Base-by-base conservation (phyloP, 2,113 vertebrate genomes). In the Speoplatyrhinus poulsoni region DNA sequence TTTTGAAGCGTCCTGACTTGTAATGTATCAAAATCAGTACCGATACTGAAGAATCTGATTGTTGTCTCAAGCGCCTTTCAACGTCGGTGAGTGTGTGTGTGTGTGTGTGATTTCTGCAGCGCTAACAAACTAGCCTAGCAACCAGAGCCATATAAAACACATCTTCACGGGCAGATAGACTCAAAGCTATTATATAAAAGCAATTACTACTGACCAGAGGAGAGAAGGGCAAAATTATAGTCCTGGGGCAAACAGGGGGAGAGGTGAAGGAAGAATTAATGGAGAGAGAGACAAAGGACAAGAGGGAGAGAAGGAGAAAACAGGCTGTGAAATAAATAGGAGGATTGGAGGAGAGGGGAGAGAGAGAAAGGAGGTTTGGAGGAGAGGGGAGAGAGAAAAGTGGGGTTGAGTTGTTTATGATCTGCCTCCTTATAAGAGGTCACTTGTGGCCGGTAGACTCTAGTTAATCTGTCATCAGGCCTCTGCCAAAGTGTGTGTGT, bases 401-500 rank as follows among this genome's bases (percentile, higher is more conserved):
- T 1, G 52, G 8, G 36, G 64, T 67, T 63, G 76, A 79, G 73
- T 77, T 88, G 87, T 87, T 87, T 85, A 81, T 79, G 82, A 79
- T 74, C 68, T 63, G 77, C 82, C 77, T 36, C 36, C 58, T 26
- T 26, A 67, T 68, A 80, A 88, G 83, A 85, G 87, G 86, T 87
- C 86, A 89, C 79, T 78, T 67, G 76, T 85, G 82, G 79, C 83
- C 70, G 62, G 73, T 66, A 82, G 86, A 85, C 77, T 77, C 82
- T 69, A 65, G 74, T 83, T 88, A 87, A 88, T 88, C 86, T 86
- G 82, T 85, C 89, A 86, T 89, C 89, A 87, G 86, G 69, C 85
- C 76, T 71, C 74, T 79, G 83, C 86, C 86, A 77, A 77, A 70
- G 57, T 59, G 57, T 36, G 12, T 59, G 46, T 49, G 41, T 47